phyloP scores from a whole-genome alignment of 2,113 vertebrate species.

The Lophochroa leadbeateri region DNA sequence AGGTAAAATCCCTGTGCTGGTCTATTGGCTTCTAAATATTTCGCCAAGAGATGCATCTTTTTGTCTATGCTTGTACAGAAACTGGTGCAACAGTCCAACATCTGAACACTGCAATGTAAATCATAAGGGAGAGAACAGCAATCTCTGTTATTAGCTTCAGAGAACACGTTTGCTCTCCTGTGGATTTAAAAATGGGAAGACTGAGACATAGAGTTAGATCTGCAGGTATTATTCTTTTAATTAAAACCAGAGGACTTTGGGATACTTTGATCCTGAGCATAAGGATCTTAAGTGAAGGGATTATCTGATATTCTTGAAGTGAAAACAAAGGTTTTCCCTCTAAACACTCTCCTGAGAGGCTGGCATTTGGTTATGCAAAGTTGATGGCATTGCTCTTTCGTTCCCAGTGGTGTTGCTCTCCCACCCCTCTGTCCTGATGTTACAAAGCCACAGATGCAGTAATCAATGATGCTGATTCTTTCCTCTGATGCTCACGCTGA shows the following conservation, averaged over 20 bases:
- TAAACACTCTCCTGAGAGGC: not conserved
- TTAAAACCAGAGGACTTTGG: not conserved
- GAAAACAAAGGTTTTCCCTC: not conserved
- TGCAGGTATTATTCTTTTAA: not conserved
- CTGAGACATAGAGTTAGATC: not conserved
- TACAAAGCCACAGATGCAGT: not conserved
- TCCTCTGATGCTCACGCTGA: not conserved
- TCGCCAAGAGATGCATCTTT: not conserved
- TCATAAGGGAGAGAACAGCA: not conserved
- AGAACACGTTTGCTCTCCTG: not conserved
- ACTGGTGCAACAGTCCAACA: not conserved
- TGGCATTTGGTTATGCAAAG: conserved; percentile 20
- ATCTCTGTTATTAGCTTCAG: not conserved
- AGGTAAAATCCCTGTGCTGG: not conserved
- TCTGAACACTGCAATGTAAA: not conserved
- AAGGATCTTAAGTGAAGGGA: not conserved
- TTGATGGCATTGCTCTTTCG: not conserved
- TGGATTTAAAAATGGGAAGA: not conserved
- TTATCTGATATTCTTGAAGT: not conserved
- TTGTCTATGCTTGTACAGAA: not conserved
- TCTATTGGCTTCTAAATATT: not conserved
- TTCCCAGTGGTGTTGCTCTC: not conserved
- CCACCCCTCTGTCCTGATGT: not conserved
- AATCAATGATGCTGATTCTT: not conserved
- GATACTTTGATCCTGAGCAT: not conserved